Conservation (phyloP, 2,113 vertebrate genomes). For the Apteryx owenii region DNA sequence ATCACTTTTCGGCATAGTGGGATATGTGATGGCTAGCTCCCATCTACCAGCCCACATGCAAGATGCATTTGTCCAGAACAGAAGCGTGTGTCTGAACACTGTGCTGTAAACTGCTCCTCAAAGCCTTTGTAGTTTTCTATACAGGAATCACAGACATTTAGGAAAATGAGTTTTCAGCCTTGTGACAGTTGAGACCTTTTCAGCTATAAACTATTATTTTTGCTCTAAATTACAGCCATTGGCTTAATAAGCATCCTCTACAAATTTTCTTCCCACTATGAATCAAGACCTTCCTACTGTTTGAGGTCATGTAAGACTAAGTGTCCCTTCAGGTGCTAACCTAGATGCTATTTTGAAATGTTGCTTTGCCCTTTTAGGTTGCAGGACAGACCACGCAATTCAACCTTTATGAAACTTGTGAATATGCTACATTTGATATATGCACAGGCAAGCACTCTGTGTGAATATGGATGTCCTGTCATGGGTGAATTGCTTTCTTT, state of each 20-base stretch:
- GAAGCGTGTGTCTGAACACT: not conserved
- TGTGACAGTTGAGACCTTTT: not conserved
- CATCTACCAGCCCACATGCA: not conserved
- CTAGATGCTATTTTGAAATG: not conserved
- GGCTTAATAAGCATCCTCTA: not conserved
- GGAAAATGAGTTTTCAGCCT: not conserved
- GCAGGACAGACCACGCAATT: not conserved
- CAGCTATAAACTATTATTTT: not conserved
- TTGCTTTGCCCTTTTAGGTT: not conserved
- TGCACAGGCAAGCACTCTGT: not conserved
- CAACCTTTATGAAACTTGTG: not conserved
- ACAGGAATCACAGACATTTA: not conserved
- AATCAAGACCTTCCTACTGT: not conserved
- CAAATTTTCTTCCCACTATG: not conserved
- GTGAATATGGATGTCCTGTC: not conserved
- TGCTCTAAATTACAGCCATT: not conserved
- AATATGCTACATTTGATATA: not conserved
- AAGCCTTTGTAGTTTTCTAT: not conserved
- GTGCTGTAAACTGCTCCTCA: not conserved
- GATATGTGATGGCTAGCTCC: not conserved
- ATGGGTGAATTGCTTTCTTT: not conserved
- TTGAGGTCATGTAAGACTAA: not conserved
- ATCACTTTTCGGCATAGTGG: not conserved
- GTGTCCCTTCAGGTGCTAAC: not conserved
- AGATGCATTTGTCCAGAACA: conserved; percentile 31